Base-by-base conservation (phyloP, 1,140 invertebrate genomes). In the Carposina sasakii region DNA sequence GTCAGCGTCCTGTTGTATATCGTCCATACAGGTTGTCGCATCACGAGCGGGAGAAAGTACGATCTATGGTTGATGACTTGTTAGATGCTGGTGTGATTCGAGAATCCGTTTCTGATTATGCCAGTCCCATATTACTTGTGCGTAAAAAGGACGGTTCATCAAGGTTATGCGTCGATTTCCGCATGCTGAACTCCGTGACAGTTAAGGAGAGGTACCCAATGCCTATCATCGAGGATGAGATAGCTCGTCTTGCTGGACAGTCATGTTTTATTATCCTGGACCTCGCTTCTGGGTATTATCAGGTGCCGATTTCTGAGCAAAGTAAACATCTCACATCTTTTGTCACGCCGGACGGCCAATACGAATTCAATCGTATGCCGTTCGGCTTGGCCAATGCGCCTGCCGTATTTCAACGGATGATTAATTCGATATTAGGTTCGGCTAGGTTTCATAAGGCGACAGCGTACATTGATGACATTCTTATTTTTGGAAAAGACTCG, bases 141-240 rank as follows among this genome's bases (percentile, higher is more conserved):
- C 60, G 48, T 9, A 70, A 68, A 47, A 68, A 65, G 39, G 61
- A 53, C 8, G 64, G 67, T 0, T 57, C 68, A 15, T 22, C 57
- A 24, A 16, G 66, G n/a, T 50, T 84, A 15, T 69, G 63, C 17
- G 57, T 76, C 0, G 75, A 86, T 49, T 89, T 72, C 54, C 50
- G 79, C 9, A 39, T 52, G 13, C 48, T 90, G 1, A 90, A 89
- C 58, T 42, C 50, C 2, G 59, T 79, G 6, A 87, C 83, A 0
- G 51, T 65, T 1, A 67, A 63, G 33, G 82, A 87, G 43, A 43
- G 43, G 9, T 63, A 48, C 52, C 87, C 87, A 1, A 44, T 90
- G 2, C 88, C 87, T 0, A 23, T 75, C 0, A 86, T 88, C 10
- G 78, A 86, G 19, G 85, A 87, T 41, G 67, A 68, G 12, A 47